These are phyloP conservation scores for Cuculus canorus DNA, from an alignment of 2,797 vertebrate species.

Conservation along the genomic window DNA sequence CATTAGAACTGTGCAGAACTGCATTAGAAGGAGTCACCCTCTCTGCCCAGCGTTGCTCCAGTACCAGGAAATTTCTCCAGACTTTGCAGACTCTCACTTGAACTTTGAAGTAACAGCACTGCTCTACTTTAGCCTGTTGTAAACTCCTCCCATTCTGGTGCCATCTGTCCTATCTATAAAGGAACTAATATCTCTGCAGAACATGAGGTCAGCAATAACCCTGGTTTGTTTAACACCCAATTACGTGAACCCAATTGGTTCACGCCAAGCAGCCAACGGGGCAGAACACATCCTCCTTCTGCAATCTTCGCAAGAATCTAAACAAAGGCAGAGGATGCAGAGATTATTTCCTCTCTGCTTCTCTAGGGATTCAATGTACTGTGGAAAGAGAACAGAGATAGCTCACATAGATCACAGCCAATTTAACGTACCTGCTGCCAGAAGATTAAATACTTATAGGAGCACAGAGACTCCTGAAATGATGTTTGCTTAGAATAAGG, in stretches of 20 bases:
- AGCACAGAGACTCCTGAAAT: neutral
- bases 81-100: neutral
- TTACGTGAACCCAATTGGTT: too few relatives aligned
- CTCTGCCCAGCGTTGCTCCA: accelerated
- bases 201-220: neutral
- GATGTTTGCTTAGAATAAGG: neutral
- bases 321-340: neutral
- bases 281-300: neutral
- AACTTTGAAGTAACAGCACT: neutral
- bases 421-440: neutral
- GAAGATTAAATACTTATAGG: neutral
- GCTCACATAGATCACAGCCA: neutral
- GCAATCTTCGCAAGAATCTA: neutral
- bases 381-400: neutral
- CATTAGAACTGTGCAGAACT: neutral
- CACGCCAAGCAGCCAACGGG: neutral
- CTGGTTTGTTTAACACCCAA: neutral
- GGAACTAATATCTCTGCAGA: neutral
- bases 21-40: neutral
- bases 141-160: neutral
- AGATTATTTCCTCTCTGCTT: neutral
- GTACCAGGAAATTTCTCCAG: neutral
- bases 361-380: neutral
- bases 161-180: neutral
- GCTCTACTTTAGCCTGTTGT: neutral